Percentiles rank a stretch among this genome's conserved stretches.
Evolutionary conservation across 2,797 vertebrate species (phyloP).

Genomic region (Esox lucius): DNA sequence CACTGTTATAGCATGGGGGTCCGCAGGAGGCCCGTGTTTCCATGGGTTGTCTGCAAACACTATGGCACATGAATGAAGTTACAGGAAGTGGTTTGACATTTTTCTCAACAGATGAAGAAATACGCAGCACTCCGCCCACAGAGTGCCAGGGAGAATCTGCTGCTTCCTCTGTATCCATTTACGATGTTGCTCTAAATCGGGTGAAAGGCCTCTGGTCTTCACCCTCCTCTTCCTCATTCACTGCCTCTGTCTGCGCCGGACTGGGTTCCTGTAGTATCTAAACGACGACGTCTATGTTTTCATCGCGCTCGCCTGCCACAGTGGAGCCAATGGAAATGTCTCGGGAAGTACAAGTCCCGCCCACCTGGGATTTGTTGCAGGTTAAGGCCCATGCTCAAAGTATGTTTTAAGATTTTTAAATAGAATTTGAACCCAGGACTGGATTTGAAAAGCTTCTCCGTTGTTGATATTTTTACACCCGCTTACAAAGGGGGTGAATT

Average conservation of each 20-base stretch:
- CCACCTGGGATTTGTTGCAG: background rate
- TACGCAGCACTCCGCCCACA: background rate
- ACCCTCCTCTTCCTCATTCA: background rate
- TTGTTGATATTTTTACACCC: slow-evolving; percentile 8
- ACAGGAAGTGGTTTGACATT: slow-evolving; percentile 18
- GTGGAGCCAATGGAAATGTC: background rate
- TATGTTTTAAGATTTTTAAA: background rate
- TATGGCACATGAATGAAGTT: background rate
- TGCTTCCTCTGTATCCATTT: background rate
- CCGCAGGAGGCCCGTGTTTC: background rate
- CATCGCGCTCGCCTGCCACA: background rate
- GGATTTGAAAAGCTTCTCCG: background rate
- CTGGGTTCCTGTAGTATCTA: too few species aligned
- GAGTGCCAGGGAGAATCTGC: background rate
- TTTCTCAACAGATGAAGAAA: background rate
- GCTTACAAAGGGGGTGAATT: background rate
- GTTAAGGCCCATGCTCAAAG: background rate
- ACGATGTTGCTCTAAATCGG: background rate
- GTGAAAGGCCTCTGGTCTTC: background rate
- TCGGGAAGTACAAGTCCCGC: background rate
- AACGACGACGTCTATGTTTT: background rate
- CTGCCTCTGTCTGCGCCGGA: background rate
- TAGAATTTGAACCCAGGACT: background rate
- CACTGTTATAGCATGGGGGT: background rate
- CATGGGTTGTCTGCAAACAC: background rate